Evolutionary conservation across 2,113 vertebrate species (phyloP), one percentile per base, ranked within the genome.

Genomic region (Laticauda laticaudata): DNA sequence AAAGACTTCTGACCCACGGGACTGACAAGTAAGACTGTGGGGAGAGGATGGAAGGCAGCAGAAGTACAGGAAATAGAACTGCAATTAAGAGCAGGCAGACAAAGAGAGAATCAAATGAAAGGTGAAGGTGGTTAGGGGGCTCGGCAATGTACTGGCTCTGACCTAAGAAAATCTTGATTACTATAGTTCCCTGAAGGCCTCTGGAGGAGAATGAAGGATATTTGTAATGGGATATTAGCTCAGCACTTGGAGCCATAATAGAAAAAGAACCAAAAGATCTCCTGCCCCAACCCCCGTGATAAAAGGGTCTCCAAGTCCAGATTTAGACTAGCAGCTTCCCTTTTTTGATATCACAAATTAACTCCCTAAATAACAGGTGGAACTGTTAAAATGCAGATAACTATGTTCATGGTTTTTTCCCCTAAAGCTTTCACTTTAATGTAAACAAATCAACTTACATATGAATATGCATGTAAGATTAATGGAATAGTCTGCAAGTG

Each of bases 91-190:
- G 56, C 57, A 92, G 88, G 91, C 57, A 51, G 88, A 64, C 69
- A 54, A 89, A 75, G 93, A 89, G 45, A 90, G 69, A 90, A 92
- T 89, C 91, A 93, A 64, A 93, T 61, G 55, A 43, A 64, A 93
- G 64, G 86, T 24, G 34, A 45, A 86, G 88, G 56, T 85, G 20
- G 24, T 59, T 86, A 7, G 39, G 88, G 88, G n/a, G 56, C 81
- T 87, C 24, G 48, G 45, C 24, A 64, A 51, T 53, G 9, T 59
- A 86, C 11, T 64, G 89, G 81, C 92, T 91, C 92, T 26, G 51
- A 69, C 11, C n/a, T 59, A 23, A 86, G 93, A 86, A 90, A 92
- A 92, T 92, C 91, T 69, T 26, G 75, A 81, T 90, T 86, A 87
- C 86, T 92, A 69, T 45, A 61, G 20, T 20, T 90, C 56, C 18